Evolutionary conservation across 2,113 vertebrate genomes (phyloP).

Genomic region (Coryphaenoides rupestris): DNA sequence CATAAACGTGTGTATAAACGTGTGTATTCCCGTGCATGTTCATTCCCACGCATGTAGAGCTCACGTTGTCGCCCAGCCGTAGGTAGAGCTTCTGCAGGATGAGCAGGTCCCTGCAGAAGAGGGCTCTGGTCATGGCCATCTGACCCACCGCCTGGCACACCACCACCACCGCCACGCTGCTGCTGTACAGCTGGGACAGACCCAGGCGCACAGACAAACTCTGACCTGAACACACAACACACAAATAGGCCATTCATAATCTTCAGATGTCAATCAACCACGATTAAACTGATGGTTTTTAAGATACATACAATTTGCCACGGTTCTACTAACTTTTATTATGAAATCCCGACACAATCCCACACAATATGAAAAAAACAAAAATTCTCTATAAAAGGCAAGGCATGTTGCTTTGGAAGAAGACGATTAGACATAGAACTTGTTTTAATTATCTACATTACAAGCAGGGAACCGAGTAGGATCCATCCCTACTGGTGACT

Average conservation of each 20-base stretch:
- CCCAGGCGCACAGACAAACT: slow-evolving; percentile 74
- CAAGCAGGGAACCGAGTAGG: not conserved
- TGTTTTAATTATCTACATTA: no score
- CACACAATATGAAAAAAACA: no score
- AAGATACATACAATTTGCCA: no score
- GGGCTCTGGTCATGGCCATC: slow-evolving; percentile 78
- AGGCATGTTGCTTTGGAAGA: no score
- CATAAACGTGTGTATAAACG: no score
- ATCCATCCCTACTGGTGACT: not conserved
- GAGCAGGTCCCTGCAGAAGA: slow-evolving; percentile 87
- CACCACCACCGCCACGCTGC: slow-evolving; percentile 63
- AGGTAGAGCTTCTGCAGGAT: slow-evolving; percentile 88
- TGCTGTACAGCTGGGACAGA: slow-evolving; percentile 85
- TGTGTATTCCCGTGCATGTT: not conserved
- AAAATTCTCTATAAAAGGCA: no score
- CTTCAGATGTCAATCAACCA: no score
- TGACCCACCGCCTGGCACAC: slow-evolving; percentile 80
- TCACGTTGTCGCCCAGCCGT: slow-evolving; percentile 81
- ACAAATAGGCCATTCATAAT: not conserved
- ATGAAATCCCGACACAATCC: no score
- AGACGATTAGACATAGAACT: no score
- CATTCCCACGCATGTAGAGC: slow-evolving; percentile 24
- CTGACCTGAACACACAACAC: slow-evolving; percentile 62
- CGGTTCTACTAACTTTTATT: no score
- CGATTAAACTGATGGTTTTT: no score